Evolutionary conservation across 2,797 vertebrate genomes (phyloP).

Genomic region (Bradypodion pumilum): DNA sequence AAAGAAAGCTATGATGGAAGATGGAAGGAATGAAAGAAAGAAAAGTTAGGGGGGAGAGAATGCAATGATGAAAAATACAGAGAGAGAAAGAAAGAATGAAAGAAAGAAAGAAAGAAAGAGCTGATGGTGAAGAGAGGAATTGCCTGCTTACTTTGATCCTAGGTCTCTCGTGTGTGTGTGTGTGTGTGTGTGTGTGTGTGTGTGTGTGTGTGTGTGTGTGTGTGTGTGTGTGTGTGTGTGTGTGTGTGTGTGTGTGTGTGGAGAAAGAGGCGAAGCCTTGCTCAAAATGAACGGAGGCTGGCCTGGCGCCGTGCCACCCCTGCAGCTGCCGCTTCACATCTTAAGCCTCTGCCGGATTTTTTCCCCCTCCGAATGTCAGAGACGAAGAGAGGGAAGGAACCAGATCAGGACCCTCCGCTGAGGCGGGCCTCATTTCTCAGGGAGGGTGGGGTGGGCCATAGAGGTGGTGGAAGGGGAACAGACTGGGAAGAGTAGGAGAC

Average conservation of each 20-base stretch:
- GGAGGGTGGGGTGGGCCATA: background rate
- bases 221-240: no score
- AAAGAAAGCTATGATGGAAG: background rate
- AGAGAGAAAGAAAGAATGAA: no score
- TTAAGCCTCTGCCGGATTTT: slow-evolving; percentile 62
- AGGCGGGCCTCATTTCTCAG: no score
- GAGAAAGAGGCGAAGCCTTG: slow-evolving; percentile 55
- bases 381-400: background rate
- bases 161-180: background rate
- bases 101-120: background rate
- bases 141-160: background rate
- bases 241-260: no score
- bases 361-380: slow-evolving; percentile 65
- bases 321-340: slow-evolving; percentile 68
- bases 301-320: slow-evolving; percentile 64
- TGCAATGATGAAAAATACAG: no score
- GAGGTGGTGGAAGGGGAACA: slow-evolving; percentile 20
- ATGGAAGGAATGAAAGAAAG: no score
- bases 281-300: slow-evolving; percentile 50
- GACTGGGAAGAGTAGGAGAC: background rate
- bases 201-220: no score
- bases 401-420: no score
- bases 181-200: background rate
- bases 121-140: background rate
- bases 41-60: no score